Evolutionary conservation across 2,113 vertebrate species (phyloP).

Genomic region (Bos javanicus): DNA sequence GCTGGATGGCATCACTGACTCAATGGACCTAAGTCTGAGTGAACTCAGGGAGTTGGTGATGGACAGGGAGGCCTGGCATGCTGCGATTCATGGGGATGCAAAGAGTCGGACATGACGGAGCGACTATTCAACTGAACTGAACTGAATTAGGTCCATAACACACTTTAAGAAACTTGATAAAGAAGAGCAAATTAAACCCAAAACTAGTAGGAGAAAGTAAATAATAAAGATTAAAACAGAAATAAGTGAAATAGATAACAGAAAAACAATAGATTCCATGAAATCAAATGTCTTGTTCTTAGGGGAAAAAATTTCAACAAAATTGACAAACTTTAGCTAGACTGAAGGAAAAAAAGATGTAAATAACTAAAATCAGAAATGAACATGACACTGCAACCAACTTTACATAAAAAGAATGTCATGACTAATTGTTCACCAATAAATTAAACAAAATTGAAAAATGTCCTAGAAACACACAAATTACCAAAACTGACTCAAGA

Average conservation of each 20-base stretch:
- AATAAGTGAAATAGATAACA: not conserved
- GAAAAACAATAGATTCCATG: not conserved
- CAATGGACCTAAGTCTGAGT: no score
- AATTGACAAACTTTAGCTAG: not conserved
- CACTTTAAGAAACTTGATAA: not conserved
- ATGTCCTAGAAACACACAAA: not conserved
- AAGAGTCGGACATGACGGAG: no score
- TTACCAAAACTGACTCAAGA: not conserved
- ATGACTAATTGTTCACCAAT: not conserved
- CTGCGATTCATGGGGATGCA: no score
- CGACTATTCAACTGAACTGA: no score
- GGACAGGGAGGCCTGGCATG: no score
- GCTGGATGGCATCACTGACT: no score
- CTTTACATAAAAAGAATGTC: not conserved
- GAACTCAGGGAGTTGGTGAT: no score
- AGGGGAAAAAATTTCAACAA: not conserved
- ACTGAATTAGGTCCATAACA: not conserved
- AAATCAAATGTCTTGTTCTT: not conserved
- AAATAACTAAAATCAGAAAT: constrained; percentile 25
- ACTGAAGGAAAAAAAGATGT: not conserved
- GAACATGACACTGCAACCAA: not conserved
- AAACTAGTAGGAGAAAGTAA: not conserved
- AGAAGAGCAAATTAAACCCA: not conserved
- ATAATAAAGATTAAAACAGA: not conserved
- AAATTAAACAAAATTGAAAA: not conserved